Percentiles rank a stretch among this genome's conserved stretches.
Conservation (phyloP, 2,113 vertebrate species). For the Rhinolophus ferrumequinum region DNA sequence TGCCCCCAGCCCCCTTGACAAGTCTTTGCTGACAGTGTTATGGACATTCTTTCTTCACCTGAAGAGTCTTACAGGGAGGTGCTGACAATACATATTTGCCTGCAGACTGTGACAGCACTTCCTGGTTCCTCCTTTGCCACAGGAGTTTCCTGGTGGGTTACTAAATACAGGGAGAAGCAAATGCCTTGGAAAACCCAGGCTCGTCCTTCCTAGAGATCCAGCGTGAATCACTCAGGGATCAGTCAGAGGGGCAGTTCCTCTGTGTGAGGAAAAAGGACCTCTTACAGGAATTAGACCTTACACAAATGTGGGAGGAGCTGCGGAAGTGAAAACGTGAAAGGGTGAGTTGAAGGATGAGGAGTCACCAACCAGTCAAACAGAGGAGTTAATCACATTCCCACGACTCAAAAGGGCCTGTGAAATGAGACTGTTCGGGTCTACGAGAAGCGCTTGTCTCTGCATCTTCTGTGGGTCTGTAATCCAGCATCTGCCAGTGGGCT, state of each 20-base stretch:
- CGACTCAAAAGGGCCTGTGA: fast-evolving
- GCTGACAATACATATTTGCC: background rate
- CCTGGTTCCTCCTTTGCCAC: background rate
- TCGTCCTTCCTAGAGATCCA: background rate
- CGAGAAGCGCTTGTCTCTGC: background rate
- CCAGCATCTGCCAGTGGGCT: background rate
- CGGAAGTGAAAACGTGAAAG: background rate
- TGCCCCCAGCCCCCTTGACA: background rate
- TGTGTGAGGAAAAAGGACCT: background rate
- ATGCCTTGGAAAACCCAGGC: background rate
- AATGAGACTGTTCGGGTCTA: fast-evolving
- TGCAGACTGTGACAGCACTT: background rate
- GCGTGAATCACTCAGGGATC: background rate
- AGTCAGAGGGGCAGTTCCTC: too few relatives aligned
- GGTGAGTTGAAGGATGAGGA: too few relatives aligned
- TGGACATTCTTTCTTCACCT: background rate
- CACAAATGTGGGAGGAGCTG: background rate
- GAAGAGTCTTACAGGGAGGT: background rate
- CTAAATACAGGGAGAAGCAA: background rate
- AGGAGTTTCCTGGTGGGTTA: background rate
- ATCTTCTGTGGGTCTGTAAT: background rate
- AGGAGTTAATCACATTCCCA: background rate
- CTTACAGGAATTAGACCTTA: background rate
- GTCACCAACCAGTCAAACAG: background rate
- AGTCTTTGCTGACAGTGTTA: background rate